A percentile compares a stretch with the other conserved stretches of the same genome.
Conservation (phyloP, 1,140 invertebrate species). For the Amphibalanus amphitrite region DNA sequence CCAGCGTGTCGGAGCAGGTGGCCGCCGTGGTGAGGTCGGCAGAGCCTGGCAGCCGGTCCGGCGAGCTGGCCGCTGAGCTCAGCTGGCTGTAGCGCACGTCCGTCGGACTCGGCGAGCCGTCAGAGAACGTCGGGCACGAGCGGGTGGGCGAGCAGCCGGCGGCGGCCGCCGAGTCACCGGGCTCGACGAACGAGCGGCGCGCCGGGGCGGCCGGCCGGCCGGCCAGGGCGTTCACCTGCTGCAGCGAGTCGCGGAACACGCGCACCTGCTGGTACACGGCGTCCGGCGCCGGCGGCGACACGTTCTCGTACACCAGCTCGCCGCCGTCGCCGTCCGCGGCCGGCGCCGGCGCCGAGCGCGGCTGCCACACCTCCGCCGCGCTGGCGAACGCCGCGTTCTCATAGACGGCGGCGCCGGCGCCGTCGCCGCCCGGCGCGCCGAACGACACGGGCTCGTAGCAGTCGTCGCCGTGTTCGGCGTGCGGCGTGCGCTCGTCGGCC, state of each 20-base stretch:
- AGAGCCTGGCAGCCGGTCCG: neutral
- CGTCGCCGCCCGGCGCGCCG: neutral
- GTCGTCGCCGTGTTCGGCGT: neutral
- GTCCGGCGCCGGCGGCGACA: neutral
- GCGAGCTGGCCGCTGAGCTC: constrained; percentile 2
- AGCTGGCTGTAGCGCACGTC: neutral
- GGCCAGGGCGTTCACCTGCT: constrained; percentile 48
- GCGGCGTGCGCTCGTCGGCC: neutral
- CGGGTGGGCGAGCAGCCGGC: neutral
- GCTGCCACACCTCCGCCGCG: neutral
- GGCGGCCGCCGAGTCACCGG: no score
- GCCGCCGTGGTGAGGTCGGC: neutral
- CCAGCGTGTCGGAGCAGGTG: neutral
- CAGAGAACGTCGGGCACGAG: neutral
- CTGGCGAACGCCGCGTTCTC: neutral
- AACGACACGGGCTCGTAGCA: neutral
- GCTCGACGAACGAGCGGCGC: no score
- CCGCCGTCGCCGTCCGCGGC: neutral
- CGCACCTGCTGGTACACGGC: constrained; percentile 51
- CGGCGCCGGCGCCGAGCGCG: no score
- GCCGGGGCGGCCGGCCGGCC: neutral
- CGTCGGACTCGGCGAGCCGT: constrained; percentile 10
- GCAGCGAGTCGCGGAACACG: constrained; percentile 45
- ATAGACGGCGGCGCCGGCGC: neutral
- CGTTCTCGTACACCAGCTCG: neutral